These are phyloP conservation scores for Tamias sibiricus DNA, from an alignment of 2,113 vertebrate genomes.

Conservation along the genomic window DNA sequence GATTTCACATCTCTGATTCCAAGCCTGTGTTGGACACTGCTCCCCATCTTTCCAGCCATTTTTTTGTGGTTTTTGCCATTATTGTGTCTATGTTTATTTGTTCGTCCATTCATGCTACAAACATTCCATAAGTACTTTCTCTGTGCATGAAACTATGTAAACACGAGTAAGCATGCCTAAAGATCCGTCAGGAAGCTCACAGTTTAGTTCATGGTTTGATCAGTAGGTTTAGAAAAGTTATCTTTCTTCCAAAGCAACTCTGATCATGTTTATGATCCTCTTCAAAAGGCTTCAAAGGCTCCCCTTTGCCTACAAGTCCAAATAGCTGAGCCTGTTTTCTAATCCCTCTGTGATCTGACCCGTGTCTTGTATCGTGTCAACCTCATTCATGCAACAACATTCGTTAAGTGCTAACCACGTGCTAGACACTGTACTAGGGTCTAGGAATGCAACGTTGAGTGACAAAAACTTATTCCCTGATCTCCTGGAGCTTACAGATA, in stretches of 20 bases:
- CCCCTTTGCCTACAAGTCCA: conserved; percentile 27
- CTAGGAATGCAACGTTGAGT: not conserved
- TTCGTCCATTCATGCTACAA: not conserved
- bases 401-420: not conserved
- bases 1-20: not conserved
- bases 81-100: not conserved
- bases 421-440: conserved; percentile 21
- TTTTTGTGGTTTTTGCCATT: not conserved
- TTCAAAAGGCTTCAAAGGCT: not conserved
- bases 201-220: not conserved
- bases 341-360: conserved; percentile 45
- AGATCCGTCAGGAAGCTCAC: not conserved
- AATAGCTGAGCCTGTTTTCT: not conserved
- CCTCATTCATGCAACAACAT: conserved; percentile 28
- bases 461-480: not conserved
- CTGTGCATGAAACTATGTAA: not conserved
- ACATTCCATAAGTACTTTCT: not conserved
- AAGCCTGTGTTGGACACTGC: not conserved
- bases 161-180: not conserved
- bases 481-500: not conserved
- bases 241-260: conserved; percentile 13
- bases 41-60: not conserved
- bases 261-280: not conserved
- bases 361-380: not conserved
- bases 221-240: not conserved